phyloP scores from a whole-genome alignment of 35 echinoderm and acorn worm genomes.

The Lytechinus pictus region DNA sequence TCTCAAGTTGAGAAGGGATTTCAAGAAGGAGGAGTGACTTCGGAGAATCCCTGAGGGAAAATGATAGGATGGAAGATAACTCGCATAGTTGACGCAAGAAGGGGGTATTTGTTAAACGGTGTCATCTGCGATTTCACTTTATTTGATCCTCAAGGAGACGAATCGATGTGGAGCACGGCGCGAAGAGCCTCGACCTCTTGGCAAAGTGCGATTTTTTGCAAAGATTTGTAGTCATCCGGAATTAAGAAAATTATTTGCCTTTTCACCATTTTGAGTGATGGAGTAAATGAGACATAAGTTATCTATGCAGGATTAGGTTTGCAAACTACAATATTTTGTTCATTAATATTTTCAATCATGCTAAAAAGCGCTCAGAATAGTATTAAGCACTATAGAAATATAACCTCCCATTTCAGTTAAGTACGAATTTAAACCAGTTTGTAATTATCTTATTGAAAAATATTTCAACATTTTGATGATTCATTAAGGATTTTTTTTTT shows the following conservation, averaged over 20 bases:
- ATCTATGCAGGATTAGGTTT: too few species aligned
- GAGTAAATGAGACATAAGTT: too few species aligned
- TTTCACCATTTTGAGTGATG: background rate
- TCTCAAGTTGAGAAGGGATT: slow-evolving; percentile 12
- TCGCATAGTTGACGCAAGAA: background rate
- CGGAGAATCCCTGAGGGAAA: background rate
- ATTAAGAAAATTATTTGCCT: background rate
- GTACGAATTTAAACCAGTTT: too few species aligned
- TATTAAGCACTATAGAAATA: too few species aligned
- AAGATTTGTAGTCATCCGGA: background rate
- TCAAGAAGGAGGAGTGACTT: background rate
- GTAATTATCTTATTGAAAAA: too few species aligned
- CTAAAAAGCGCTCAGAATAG: too few species aligned
- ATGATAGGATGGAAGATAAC: background rate
- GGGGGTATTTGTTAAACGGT: background rate
- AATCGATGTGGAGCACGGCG: background rate
- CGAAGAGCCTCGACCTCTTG: background rate
- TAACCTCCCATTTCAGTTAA: too few species aligned
- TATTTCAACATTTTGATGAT: too few species aligned
- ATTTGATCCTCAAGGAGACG: background rate
- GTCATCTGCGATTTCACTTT: slow-evolving; percentile 37
- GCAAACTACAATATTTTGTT: too few species aligned
- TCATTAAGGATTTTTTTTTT: too few species aligned
- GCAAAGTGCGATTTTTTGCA: background rate
- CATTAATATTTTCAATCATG: too few species aligned